phyloP scores from a whole-genome alignment of 2,888 invertebrate species.

The Melanophora roralis region DNA sequence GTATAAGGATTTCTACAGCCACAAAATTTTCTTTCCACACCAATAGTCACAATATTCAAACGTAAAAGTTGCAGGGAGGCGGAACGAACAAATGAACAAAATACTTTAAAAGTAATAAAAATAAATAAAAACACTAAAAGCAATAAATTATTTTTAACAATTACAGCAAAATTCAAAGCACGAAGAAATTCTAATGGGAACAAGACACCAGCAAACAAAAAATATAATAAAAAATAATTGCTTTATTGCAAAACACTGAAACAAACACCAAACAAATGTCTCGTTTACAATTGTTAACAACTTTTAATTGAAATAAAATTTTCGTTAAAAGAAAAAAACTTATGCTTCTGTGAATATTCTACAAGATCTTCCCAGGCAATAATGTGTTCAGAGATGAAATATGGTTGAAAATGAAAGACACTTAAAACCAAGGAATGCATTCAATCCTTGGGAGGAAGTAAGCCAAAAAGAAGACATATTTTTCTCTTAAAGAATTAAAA shows the following conservation, averaged over 20 bases:
- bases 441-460: neutral
- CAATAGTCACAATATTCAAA: neutral
- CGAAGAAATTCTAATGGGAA: slow-evolving; percentile 9
- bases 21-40: neutral
- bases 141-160: slow-evolving; percentile 70
- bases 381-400: slow-evolving; percentile 52
- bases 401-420: slow-evolving; percentile 20
- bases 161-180: neutral
- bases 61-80: neutral
- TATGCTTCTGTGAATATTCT: neutral
- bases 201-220: slow-evolving; percentile 41
- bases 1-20: no score
- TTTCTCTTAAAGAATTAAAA: slow-evolving; percentile 37
- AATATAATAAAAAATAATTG: slow-evolving; percentile 69
- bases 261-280: slow-evolving; percentile 18
- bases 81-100: slow-evolving; percentile 25
- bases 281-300: slow-evolving; percentile 61
- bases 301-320: slow-evolving; percentile 57
- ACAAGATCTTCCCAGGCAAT: slow-evolving; percentile 28
- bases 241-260: slow-evolving; percentile 67
- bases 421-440: neutral
- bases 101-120: slow-evolving; percentile 64
- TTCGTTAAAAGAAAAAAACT: neutral
- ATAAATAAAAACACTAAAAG: slow-evolving; percentile 72
- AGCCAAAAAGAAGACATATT: slow-evolving; percentile 1